Percentiles rank a stretch among this genome's conserved stretches.
phyloP scores from a whole-genome alignment of 1,140 invertebrate genomes.

The Ectropis grisescens region DNA sequence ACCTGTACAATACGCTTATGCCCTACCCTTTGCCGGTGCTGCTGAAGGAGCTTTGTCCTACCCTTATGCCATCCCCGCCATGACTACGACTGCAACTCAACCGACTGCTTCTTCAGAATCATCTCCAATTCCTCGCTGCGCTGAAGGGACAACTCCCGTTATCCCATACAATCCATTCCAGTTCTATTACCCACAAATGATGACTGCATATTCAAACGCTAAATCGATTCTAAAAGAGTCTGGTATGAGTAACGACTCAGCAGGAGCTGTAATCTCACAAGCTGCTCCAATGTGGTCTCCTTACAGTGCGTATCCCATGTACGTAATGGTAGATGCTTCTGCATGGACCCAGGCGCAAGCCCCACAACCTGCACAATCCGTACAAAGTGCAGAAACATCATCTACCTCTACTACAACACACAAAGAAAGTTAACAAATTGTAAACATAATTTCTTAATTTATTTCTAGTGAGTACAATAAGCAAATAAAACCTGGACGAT shows the following conservation, averaged over 20 bases:
- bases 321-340: conserved; percentile 42
- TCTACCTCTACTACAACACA: too few species aligned
- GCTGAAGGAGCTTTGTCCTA: conserved; percentile 19
- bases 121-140: conserved; percentile 15
- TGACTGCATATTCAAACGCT: conserved; percentile 34
- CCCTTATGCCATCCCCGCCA: conserved; percentile 21
- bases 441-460: too few species aligned
- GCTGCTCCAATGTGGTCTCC: conserved; percentile 23
- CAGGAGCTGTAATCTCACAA: conserved; percentile 12
- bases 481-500: too few species aligned
- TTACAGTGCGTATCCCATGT: conserved; percentile 38
- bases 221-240: conserved; percentile 28
- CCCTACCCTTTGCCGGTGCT: conserved; percentile 10
- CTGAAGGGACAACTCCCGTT: conserved; percentile 5
- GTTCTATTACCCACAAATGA: conserved; percentile 48
- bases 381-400: conserved; percentile 1
- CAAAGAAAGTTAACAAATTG: too few species aligned
- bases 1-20: conserved; percentile 33
- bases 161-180: conserved; percentile 25
- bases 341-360: conserved; percentile 22
- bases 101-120: too few species aligned
- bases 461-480: too few species aligned
- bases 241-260: conserved; percentile 18
- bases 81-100: conserved; percentile 9
- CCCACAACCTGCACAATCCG: not conserved